Conservation (phyloP, 2,797 vertebrate species). For the Pithecia hirsuta region DNA sequence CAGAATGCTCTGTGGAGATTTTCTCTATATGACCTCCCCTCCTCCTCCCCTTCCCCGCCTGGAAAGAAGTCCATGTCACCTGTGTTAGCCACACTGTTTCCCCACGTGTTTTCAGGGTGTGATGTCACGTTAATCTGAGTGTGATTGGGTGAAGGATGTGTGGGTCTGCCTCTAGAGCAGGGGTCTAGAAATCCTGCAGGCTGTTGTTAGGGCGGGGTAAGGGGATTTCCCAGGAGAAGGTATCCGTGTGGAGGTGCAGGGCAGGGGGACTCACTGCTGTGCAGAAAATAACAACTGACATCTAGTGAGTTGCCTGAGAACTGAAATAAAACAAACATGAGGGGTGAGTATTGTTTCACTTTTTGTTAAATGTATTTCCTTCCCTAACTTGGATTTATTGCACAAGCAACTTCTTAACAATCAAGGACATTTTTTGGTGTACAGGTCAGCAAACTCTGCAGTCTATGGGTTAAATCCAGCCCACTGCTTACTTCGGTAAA, state of each 20-base stretch:
- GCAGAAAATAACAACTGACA: not conserved
- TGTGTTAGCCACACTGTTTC: not conserved
- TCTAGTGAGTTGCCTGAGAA: not conserved
- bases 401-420: not conserved
- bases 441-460: not conserved
- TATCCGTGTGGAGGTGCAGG: rapidly evolving
- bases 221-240: not conserved
- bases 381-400: not conserved
- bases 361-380: not conserved
- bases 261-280: not conserved
- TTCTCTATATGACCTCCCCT: not conserved
- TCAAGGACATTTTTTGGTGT: not conserved
- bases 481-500: not conserved
- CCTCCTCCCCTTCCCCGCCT: rapidly evolving
- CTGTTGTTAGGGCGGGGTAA: rapidly evolving
- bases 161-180: not conserved
- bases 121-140: not conserved
- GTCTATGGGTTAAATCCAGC: not conserved
- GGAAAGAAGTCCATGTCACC: not conserved
- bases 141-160: not conserved
- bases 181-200: not conserved
- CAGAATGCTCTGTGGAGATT: not conserved
- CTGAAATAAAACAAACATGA: not conserved
- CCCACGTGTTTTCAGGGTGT: rapidly evolving
- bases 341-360: not conserved